Evolutionary conservation across 92 coral and sea anemone genomes (phyloP).

Genomic region (Palythoa grandiflora): DNA sequence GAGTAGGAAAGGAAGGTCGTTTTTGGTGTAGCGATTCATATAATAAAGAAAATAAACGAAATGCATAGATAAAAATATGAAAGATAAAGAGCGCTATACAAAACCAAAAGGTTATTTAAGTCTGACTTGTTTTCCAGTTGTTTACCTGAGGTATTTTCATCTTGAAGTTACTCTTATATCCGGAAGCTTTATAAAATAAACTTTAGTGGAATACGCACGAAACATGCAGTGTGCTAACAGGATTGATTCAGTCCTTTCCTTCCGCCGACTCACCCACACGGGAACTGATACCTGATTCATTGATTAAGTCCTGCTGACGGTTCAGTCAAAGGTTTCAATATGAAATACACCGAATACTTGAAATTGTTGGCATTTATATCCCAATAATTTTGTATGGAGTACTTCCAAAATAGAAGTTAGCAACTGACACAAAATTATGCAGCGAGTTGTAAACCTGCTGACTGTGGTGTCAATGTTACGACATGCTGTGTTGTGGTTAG

Average conservation of each 20-base stretch:
- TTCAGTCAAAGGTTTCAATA: background rate
- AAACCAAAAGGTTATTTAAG: background rate
- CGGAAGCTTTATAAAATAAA: slow-evolving; percentile 18
- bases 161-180: background rate
- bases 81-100: background rate
- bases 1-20: background rate
- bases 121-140: background rate
- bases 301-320: background rate
- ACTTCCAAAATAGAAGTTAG: background rate
- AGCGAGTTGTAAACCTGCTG: background rate
- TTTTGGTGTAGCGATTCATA: background rate
- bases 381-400: background rate
- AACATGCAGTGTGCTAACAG: slow-evolving; percentile 24
- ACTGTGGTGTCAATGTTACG: background rate
- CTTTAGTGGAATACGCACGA: slow-evolving; percentile 11
- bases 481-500: background rate
- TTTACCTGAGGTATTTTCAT: background rate
- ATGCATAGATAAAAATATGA: too few species aligned
- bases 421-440: background rate
- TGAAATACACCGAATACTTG: slow-evolving; percentile 9
- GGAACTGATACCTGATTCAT: background rate
- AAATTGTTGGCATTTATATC: background rate
- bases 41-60: too few species aligned
- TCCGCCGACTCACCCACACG: slow-evolving; percentile 26
- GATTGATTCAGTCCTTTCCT: slow-evolving; percentile 36